Conservation (phyloP, 2,797 vertebrate genomes). For the Sebastes iracundus region DNA sequence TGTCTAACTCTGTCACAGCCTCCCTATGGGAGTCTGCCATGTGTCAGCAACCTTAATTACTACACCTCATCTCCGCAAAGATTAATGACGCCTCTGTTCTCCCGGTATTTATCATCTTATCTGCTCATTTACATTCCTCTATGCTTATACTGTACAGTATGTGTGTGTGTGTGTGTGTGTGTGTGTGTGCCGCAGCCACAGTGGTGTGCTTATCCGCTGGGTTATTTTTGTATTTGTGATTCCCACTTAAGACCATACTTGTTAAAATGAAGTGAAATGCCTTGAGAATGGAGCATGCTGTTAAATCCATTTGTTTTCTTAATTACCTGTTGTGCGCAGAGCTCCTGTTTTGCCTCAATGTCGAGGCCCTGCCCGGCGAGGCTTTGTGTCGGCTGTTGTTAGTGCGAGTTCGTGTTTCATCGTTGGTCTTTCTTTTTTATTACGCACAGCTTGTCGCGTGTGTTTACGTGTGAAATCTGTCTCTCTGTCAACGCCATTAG, state of each 20-base stretch:
- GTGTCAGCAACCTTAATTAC: constrained; percentile 77
- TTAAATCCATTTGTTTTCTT: constrained; percentile 68
- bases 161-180: neutral
- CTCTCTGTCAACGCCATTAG: neutral
- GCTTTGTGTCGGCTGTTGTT: constrained; percentile 49
- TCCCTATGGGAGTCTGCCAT: constrained; percentile 66
- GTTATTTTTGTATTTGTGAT: constrained; percentile 13
- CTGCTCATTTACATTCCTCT: constrained; percentile 62
- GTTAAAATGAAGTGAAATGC: constrained; percentile 50
- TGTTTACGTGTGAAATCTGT: constrained; percentile 18
- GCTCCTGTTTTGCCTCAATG: constrained; percentile 43
- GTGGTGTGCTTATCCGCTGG: neutral
- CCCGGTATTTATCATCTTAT: constrained; percentile 63
- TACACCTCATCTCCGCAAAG: constrained; percentile 73
- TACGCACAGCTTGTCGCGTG: constrained; percentile 1
- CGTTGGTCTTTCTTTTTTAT: neutral
- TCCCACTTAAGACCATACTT: constrained; percentile 17
- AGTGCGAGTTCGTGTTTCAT: constrained; percentile 29
- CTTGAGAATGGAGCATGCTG: constrained; percentile 54
- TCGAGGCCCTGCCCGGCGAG: constrained; percentile 30
- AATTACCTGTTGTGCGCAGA: constrained; percentile 64
- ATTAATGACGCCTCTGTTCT: constrained; percentile 67
- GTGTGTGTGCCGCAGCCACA: neutral
- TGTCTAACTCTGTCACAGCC: constrained; percentile 65
- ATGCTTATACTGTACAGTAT: constrained; percentile 13